A percentile compares a stretch with the other conserved stretches of the same genome.
Evolutionary conservation across 1,140 invertebrate genomes (phyloP).

Genomic region (Drosophila micromelanica): DNA sequence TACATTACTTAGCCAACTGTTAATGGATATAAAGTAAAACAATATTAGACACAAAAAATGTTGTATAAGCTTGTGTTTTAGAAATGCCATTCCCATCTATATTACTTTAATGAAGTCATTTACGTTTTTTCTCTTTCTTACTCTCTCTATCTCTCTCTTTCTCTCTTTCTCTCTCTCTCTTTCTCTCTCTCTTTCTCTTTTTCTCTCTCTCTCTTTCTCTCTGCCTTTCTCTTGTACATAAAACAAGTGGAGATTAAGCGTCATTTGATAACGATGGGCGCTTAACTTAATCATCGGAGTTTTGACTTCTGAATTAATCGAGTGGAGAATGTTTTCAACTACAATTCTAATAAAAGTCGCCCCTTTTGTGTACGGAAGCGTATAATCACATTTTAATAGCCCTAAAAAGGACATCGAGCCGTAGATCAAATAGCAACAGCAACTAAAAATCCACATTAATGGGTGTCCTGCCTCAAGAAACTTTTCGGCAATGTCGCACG

Average conservation of each 20-base stretch:
- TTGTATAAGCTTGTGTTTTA: too few relatives aligned
- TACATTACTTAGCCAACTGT: too few relatives aligned
- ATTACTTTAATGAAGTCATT: too few relatives aligned
- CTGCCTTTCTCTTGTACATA: too few relatives aligned
- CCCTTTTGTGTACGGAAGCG: slow-evolving; percentile 32
- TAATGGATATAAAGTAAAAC: too few relatives aligned
- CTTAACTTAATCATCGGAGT: slow-evolving; percentile 55
- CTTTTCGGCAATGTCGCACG: slow-evolving; percentile 50
- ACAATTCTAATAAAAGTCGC: slow-evolving; percentile 13
- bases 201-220: not conserved
- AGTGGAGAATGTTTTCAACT: slow-evolving; percentile 6
- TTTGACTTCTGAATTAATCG: slow-evolving; percentile 7
- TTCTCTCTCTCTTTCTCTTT: too few relatives aligned
- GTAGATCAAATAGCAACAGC: slow-evolving; percentile 57
- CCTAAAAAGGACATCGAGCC: slow-evolving; percentile 19
- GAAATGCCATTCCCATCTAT: too few relatives aligned
- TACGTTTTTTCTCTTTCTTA: not conserved
- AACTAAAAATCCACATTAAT: slow-evolving; percentile 72
- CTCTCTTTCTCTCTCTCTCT: too few relatives aligned
- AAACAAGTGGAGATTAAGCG: slow-evolving; percentile 23
- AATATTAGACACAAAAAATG: too few relatives aligned
- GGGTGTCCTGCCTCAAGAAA: slow-evolving; percentile 49
- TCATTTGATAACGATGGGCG: slow-evolving; percentile 39
- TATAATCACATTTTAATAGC: slow-evolving; percentile 74
- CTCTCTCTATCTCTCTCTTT: not conserved